Conservation (phyloP, 2,888 invertebrate genomes). For the Cerastoderma edule region DNA sequence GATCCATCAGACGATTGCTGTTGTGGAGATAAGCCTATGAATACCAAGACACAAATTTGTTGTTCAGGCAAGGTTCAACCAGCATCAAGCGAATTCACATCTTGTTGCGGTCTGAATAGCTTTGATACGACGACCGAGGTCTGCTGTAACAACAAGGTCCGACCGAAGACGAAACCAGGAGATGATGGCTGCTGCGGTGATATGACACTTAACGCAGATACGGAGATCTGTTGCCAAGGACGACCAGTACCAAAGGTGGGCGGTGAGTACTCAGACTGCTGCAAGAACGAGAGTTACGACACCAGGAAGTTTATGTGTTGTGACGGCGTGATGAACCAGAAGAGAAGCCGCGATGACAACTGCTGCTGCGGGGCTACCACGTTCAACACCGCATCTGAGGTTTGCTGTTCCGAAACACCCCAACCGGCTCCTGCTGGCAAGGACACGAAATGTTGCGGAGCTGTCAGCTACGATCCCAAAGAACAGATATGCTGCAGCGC, state of each 20-base stretch:
- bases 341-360: conserved; percentile 36
- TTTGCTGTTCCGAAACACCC: conserved; percentile 47
- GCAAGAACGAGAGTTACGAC: conserved; percentile 40
- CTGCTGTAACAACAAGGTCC: conserved; percentile 41
- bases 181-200: conserved; percentile 55
- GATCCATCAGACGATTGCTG: conserved; percentile 44
- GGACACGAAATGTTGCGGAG: conserved; percentile 46
- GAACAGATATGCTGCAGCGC: conserved; percentile 38
- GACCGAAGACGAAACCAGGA: conserved; percentile 39
- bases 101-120: conserved; percentile 47
- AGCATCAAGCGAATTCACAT: conserved; percentile 38
- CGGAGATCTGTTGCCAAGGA: conserved; percentile 52
- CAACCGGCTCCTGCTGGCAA: conserved; percentile 32
- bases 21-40: conserved; percentile 41
- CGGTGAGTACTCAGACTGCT: conserved; percentile 42
- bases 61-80: conserved; percentile 44
- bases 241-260: conserved; percentile 33
- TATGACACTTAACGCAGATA: conserved; percentile 39
- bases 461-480: conserved; percentile 37
- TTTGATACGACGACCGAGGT: conserved; percentile 34
- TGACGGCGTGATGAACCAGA: conserved; percentile 40
- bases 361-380: conserved; percentile 56
- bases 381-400: conserved; percentile 41
- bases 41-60: conserved; percentile 42
- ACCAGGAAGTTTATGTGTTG: conserved; percentile 44